Evolutionary conservation across 2,888 invertebrate genomes (phyloP).

Genomic region (Drosophila affinis): DNA sequence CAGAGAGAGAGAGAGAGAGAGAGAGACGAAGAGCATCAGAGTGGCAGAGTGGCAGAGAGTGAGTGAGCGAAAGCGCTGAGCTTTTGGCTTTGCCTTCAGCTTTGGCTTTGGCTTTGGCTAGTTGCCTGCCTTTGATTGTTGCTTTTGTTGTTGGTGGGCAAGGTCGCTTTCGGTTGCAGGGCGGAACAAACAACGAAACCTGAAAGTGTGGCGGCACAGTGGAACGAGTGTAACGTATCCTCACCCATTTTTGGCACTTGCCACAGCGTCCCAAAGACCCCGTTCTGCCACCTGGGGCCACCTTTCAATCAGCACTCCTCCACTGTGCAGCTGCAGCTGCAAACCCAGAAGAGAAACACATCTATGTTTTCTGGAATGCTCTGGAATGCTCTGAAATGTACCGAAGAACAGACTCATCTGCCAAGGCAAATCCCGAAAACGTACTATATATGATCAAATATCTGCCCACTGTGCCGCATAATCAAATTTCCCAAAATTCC

Average conservation of each 20-base stretch:
- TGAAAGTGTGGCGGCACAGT: conserved; percentile 15
- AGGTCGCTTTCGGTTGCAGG: conserved; percentile 61
- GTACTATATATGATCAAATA: no score
- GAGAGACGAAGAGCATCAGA: no score
- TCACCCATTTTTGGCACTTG: no score
- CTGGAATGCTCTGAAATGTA: not conserved
- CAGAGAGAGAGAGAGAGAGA: not conserved
- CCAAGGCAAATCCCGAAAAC: no score
- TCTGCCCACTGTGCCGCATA: conserved; percentile 58
- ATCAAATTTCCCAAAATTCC: conserved; percentile 73
- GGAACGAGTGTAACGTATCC: not conserved
- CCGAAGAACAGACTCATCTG: no score
- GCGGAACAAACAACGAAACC: conserved; percentile 55
- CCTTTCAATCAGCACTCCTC: no score
- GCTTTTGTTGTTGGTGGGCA: conserved; percentile 52
- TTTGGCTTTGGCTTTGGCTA: conserved; percentile 65
- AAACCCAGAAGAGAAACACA: not conserved
- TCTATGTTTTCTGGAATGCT: no score
- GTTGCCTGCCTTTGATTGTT: conserved; percentile 56
- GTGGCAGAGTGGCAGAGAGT: not conserved
- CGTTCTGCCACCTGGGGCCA: no score
- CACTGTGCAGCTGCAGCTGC: no score
- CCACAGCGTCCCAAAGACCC: no score
- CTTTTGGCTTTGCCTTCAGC: conserved; percentile 59
- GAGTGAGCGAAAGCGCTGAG: conserved; percentile 25